Percentiles rank a stretch among this genome's conserved stretches.
Evolutionary conservation across 2,113 vertebrate species (phyloP).

Genomic region (Rhadina sibilatrix): DNA sequence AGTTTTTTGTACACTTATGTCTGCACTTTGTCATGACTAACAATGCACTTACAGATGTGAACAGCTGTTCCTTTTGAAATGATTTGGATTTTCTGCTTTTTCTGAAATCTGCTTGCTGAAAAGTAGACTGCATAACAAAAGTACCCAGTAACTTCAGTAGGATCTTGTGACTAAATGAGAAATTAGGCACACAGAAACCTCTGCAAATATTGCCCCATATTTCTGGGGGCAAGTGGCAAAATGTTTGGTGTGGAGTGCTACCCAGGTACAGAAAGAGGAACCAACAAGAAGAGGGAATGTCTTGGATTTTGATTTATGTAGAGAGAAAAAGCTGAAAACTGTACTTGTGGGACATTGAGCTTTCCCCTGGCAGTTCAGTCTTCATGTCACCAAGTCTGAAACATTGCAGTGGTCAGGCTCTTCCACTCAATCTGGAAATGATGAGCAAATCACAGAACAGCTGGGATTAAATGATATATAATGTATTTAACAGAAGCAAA

Average conservation of each 20-base stretch:
- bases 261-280: not conserved
- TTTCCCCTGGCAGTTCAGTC: not conserved
- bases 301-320: not conserved
- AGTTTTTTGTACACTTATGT: not conserved
- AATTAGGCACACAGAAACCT: not conserved
- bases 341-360: not conserved
- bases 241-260: not conserved
- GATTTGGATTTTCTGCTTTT: not conserved
- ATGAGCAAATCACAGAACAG: not conserved
- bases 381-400: not conserved
- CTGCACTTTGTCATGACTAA: conserved; percentile 41
- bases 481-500: not conserved
- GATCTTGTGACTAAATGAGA: not conserved
- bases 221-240: not conserved
- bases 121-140: not conserved
- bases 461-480: not conserved
- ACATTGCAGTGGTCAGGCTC: not conserved
- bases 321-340: not conserved
- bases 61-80: not conserved
- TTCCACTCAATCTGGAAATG: not conserved
- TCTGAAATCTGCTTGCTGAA: not conserved
- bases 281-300: not conserved
- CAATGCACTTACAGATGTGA: conserved; percentile 11
- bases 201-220: not conserved
- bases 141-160: not conserved